phyloP scores from a whole-genome alignment of 2,113 vertebrate genomes.

The Eulemur macaco region DNA sequence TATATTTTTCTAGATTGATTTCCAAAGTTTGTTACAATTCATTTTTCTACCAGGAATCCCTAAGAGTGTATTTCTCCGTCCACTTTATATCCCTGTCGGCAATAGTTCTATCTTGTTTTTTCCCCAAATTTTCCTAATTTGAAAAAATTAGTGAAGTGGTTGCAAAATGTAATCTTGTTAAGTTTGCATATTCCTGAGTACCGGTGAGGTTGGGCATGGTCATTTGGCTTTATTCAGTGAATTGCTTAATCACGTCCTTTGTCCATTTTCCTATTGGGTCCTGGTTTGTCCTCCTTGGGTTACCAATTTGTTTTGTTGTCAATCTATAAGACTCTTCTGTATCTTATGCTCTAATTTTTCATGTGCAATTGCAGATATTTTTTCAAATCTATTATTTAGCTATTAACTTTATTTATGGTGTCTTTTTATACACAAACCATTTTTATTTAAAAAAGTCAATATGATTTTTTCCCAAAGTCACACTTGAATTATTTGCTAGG shows the following conservation, averaged over 20 bases:
- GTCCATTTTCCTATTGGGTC: background rate
- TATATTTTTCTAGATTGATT: background rate
- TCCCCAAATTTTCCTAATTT: background rate
- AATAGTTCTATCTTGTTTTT: background rate
- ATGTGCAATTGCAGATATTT: background rate
- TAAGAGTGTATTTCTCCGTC: background rate
- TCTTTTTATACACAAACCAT: background rate
- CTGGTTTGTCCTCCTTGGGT: background rate
- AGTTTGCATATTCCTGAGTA: background rate
- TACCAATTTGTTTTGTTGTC: background rate
- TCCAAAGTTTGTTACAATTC: background rate
- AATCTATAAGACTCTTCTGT: background rate
- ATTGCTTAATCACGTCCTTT: no score
- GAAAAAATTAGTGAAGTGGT: background rate
- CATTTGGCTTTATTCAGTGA: background rate
- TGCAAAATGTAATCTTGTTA: background rate
- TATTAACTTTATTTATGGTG: background rate
- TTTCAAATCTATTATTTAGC: background rate
- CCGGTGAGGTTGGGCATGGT: no score
- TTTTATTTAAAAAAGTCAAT: slow-evolving; percentile 11
- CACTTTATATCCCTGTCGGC: background rate
- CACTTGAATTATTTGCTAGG: background rate
- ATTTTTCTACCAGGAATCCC: background rate
- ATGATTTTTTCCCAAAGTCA: background rate
- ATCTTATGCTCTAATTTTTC: background rate